Base-by-base conservation (phyloP, 2,888 invertebrate genomes). In the Adineta ricciae region DNA sequence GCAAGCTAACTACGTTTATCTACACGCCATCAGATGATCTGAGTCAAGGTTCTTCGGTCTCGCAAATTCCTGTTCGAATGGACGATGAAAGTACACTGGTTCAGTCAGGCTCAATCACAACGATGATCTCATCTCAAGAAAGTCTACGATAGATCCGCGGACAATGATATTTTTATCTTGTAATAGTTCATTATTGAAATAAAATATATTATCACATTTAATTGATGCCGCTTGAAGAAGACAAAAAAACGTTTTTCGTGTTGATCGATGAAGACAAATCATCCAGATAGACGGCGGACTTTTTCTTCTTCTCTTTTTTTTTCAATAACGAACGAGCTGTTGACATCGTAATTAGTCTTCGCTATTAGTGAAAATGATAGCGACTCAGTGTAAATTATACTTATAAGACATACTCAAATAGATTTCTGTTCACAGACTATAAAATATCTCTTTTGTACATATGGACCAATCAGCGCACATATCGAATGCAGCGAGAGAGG, bases 181-280 rank as follows among this genome's bases (percentile, higher is more conserved):
- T 64, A 64, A 64, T 32, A 64, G 64, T 64, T 64, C 64, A 14
- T 64, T 64, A 64, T 64, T 19, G n/a, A 36, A 64, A 64, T 64
- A 64, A 64, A 64, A 64, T 27, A 64, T 64, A 64, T 64, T 64
- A 64, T 27, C 32, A 32, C 16, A 2, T 16, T 64, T 32, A 1
- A 32, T 32, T 64, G 64, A 64, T 32, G 16, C 32, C 32, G 32
- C 64, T 32, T 64, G 3, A 27, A n/a, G 24, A 64, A 14, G 32
- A 24, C 7, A 32, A 64, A 64, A 64, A 50, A 50, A 19, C 3
- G 2, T 16, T 16, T 64, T 78, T 78, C 5, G 24, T 78, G 78
- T 78, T 78, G 78, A 78, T 78, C 41, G 38, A 78, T 41, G 78
- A 78, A 78, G 78, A 78, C 78, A 78, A 78, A 78, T 78, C 41